Percentiles rank a stretch among this genome's conserved stretches.
phyloP scores from a whole-genome alignment of 2,888 invertebrate genomes.

The Operophtera brumata region DNA sequence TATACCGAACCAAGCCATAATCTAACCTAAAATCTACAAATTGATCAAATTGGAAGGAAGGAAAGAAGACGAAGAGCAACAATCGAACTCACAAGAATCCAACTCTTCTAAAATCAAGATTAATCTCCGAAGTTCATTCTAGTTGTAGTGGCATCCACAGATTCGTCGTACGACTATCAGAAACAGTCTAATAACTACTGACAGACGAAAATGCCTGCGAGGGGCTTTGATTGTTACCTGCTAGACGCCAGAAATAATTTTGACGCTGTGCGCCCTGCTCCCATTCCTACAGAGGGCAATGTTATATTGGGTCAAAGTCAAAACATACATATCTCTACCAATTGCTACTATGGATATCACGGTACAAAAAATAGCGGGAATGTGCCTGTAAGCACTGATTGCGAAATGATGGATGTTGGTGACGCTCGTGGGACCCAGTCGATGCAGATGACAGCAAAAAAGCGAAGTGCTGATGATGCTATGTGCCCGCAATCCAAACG shows the following conservation, averaged over 20 bases:
- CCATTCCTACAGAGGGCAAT: slow-evolving; percentile 63
- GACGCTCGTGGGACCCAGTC: slow-evolving; percentile 35
- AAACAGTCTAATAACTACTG: not conserved
- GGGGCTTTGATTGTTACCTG: slow-evolving; percentile 64
- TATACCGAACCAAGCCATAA: not conserved
- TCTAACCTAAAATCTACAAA: not conserved
- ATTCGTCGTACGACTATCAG: not conserved
- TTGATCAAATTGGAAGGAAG: not conserved
- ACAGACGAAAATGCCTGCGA: slow-evolving; percentile 62
- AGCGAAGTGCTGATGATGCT: slow-evolving; percentile 65
- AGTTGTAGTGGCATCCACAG: not conserved
- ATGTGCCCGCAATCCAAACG: slow-evolving; percentile 66
- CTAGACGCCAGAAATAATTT: slow-evolving; percentile 74
- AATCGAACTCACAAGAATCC: no score
- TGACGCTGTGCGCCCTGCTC: slow-evolving; percentile 69
- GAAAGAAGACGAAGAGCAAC: no score
- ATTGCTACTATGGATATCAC: slow-evolving; percentile 78
- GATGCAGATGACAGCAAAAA: slow-evolving; percentile 54
- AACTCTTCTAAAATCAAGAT: no score
- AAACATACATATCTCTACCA: slow-evolving; percentile 73
- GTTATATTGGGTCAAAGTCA: slow-evolving; percentile 66
- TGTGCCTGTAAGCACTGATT: slow-evolving; percentile 53
- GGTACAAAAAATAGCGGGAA: slow-evolving; percentile 51
- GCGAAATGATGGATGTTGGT: slow-evolving; percentile 67
- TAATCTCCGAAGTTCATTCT: not conserved